phyloP scores from a whole-genome alignment of 92 coral and sea anemone genomes.

The Parazoanthus atlanticus region DNA sequence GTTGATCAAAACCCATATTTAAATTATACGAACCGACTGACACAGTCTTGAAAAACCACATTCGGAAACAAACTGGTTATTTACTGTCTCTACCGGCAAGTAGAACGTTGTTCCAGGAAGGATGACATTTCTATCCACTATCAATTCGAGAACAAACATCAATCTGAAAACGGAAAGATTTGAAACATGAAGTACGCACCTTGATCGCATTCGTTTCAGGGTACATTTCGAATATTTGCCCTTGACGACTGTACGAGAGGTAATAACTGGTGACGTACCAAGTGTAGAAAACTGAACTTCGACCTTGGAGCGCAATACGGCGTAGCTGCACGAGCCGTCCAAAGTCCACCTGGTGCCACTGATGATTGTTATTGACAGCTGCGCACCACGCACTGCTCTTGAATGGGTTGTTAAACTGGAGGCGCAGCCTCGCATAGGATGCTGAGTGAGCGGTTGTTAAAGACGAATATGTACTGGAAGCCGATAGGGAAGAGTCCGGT shows the following conservation, averaged over 20 bases:
- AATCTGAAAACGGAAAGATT: too few relatives aligned
- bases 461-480: background rate
- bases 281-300: too few relatives aligned
- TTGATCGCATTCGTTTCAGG: background rate
- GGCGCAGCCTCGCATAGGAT: slow-evolving; percentile 5
- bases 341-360: slow-evolving; percentile 36
- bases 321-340: background rate
- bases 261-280: slow-evolving; percentile 8
- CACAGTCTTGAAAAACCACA: too few relatives aligned
- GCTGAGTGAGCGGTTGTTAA: background rate
- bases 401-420: background rate
- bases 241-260: background rate
- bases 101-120: too few relatives aligned
- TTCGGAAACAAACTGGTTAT: too few relatives aligned
- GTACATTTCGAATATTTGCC: background rate
- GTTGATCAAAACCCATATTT: too few relatives aligned
- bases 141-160: too few relatives aligned
- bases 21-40: too few relatives aligned
- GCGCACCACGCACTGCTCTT: slow-evolving; percentile 1
- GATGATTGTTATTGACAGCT: background rate
- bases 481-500: background rate
- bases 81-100: too few relatives aligned
- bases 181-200: background rate
- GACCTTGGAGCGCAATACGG: slow-evolving; percentile 2
- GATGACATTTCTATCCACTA: too few relatives aligned